These are phyloP conservation scores for Periophthalmodon schlosseri DNA, from an alignment of 2,113 vertebrate genomes.

Conservation along the genomic window DNA sequence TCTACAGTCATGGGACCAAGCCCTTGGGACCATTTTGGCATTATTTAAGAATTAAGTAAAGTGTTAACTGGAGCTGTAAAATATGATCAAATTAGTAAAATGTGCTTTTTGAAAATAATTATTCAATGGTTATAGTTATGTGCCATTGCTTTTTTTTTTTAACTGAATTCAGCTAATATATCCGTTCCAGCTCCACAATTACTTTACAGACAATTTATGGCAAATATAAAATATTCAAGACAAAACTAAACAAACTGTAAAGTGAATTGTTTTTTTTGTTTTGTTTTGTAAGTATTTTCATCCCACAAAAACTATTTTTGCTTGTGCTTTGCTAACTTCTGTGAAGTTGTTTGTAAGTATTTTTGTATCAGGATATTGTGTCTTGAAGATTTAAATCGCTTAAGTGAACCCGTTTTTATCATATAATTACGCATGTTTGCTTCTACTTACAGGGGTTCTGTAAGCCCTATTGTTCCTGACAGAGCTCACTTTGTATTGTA, in stretches of 20 bases:
- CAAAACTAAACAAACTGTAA: constrained; percentile 19
- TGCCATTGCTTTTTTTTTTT: constrained; percentile 49
- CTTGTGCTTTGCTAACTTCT: constrained; percentile 91
- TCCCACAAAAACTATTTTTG: constrained; percentile 71
- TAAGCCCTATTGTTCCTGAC: constrained; percentile 36
- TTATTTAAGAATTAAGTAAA: not conserved
- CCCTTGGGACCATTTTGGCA: not conserved
- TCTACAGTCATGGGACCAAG: constrained; percentile 33
- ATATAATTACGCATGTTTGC: constrained; percentile 69
- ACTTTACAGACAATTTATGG: constrained; percentile 9
- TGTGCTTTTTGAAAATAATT: not conserved
- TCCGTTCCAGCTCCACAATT: not conserved
- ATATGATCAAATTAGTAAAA: not conserved
- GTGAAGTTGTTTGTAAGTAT: constrained; percentile 91
- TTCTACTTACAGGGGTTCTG: constrained; percentile 41
- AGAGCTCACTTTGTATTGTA: constrained; percentile 24
- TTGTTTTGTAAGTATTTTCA: constrained; percentile 25
- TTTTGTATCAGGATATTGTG: constrained; percentile 85
- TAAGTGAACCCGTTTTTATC: constrained; percentile 61
- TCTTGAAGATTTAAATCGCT: constrained; percentile 19
- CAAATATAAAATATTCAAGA: constrained; percentile 15
- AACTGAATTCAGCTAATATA: constrained; percentile 5
- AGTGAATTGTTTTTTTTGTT: constrained; percentile 22
- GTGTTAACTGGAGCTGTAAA: not conserved
- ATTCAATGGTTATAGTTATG: not conserved